Conservation (phyloP, 2,888 invertebrate genomes). For the Brenthis daphne region DNA sequence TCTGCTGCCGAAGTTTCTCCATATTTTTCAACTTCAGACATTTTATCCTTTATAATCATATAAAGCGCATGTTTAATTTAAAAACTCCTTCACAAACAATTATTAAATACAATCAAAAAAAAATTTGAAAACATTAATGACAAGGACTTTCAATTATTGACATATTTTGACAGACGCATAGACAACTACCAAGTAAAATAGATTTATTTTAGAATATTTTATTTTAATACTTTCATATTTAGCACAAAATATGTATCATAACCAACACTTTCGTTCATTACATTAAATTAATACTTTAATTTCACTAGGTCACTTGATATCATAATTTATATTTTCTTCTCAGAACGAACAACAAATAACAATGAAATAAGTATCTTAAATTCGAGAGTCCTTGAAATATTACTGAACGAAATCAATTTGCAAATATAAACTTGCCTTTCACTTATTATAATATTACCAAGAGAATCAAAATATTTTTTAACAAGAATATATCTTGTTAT, state of each 20-base stretch:
- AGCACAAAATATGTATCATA: background rate
- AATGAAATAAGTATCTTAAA: background rate
- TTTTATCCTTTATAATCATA: constrained; percentile 28
- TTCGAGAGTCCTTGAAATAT: background rate
- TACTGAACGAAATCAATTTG: constrained; percentile 5
- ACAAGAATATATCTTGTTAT: constrained; percentile 5
- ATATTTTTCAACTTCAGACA: constrained; percentile 26
- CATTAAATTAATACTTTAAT: background rate
- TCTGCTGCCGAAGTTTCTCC: constrained; percentile 7
- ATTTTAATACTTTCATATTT: background rate
- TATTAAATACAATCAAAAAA: too few species aligned
- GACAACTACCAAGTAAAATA: constrained; percentile 33
- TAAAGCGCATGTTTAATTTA: constrained; percentile 12
- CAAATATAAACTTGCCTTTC: background rate
- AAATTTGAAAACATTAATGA: too few species aligned
- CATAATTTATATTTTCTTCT: constrained; percentile 16
- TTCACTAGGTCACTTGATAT: constrained; percentile 1
- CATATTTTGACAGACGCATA: constrained; percentile 37
- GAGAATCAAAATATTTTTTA: background rate
- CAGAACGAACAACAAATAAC: constrained; percentile 7
- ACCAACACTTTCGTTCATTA: constrained; percentile 4
- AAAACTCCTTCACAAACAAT: background rate
- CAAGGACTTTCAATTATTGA: constrained; percentile 18
- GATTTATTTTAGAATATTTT: constrained; percentile 20
- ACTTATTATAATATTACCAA: background rate